Conservation (phyloP, 2,113 vertebrate species). For the Pteronura brasiliensis region DNA sequence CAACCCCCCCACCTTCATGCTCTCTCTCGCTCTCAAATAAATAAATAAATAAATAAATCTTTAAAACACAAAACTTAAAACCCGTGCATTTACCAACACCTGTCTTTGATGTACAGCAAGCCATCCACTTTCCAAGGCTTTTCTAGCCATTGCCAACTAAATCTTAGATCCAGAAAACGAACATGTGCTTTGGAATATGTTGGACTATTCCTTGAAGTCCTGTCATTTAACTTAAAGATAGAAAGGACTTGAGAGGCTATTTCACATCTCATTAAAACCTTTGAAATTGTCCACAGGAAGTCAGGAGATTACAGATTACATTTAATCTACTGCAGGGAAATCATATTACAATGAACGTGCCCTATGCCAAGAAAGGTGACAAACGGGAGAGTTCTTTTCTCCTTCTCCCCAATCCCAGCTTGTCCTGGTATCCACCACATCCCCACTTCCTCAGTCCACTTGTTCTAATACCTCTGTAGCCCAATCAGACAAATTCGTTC, state of each 20-base stretch:
- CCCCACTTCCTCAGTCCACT: background rate
- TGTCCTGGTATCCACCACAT: background rate
- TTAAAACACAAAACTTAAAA: slow-evolving; percentile 11
- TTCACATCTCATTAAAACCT: slow-evolving; percentile 30
- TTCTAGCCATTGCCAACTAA: slow-evolving; percentile 5
- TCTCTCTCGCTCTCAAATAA: too few relatives aligned
- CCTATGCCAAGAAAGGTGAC: background rate
- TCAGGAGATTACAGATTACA: slow-evolving; percentile 40
- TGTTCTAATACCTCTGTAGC: background rate
- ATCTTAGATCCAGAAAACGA: slow-evolving; percentile 13
- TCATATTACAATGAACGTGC: slow-evolving; percentile 12
- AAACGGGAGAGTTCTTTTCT: background rate
- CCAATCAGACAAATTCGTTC: background rate
- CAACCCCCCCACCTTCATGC: background rate
- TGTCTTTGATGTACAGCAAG: background rate
- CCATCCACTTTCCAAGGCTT: background rate
- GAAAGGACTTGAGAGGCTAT: slow-evolving; percentile 55
- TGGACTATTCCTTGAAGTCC: background rate
- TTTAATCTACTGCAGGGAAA: slow-evolving; percentile 20
- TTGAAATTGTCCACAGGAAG: slow-evolving; percentile 38
- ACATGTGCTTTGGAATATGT: background rate
- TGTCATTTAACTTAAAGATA: slow-evolving; percentile 61
- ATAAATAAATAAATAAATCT: background rate
- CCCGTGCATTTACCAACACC: background rate
- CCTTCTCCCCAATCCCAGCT: background rate